Evolutionary conservation across 2,113 vertebrate genomes (phyloP).

Genomic region (Chitala chitala): DNA sequence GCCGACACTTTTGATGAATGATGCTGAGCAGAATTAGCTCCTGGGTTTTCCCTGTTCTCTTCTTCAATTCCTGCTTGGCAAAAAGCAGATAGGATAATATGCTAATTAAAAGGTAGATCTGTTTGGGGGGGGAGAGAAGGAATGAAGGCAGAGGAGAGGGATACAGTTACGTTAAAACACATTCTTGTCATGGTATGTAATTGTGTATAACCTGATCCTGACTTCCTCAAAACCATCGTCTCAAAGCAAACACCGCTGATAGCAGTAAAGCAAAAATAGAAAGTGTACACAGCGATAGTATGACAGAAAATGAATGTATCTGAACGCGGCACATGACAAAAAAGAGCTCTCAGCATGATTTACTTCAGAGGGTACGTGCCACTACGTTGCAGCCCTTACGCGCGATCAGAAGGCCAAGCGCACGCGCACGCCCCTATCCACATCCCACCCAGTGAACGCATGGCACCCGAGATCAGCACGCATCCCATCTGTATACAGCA

Average conservation of each 20-base stretch:
- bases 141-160: not conserved
- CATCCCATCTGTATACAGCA: too few species aligned
- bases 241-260: not conserved
- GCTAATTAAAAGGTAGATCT: conserved; percentile 30
- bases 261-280: not conserved
- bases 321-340: not conserved
- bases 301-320: not conserved
- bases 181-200: not conserved
- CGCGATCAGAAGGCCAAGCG: too few species aligned
- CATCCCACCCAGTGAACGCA: too few species aligned
- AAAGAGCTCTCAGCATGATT: not conserved
- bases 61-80: conserved; percentile 26
- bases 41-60: not conserved
- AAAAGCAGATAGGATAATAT: conserved; percentile 32
- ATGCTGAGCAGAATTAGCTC: conserved; percentile 25
- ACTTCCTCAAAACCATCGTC: not conserved
- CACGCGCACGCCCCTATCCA: too few species aligned
- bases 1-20: conserved; percentile 32
- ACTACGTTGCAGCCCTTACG: too few species aligned
- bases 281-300: not conserved
- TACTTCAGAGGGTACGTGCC: too few species aligned
- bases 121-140: not conserved
- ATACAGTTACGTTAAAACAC: not conserved
- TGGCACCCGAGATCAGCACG: too few species aligned
- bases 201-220: not conserved